Percentiles rank a stretch among this genome's conserved stretches.
Evolutionary conservation across 2,888 invertebrate species (phyloP).

Genomic region (Meliscaeva auricollis): DNA sequence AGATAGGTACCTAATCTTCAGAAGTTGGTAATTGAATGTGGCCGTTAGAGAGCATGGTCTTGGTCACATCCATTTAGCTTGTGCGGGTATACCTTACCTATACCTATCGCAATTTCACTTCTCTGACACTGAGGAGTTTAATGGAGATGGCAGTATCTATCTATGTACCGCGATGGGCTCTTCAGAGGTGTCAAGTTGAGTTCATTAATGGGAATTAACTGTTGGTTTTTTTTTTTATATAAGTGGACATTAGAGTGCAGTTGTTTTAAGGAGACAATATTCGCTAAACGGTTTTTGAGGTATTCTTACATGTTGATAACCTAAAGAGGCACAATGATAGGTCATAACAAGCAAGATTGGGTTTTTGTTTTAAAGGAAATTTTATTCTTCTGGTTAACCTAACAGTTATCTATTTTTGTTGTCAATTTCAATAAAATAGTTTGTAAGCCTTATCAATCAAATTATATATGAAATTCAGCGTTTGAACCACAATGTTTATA

Average conservation of each 20-base stretch:
- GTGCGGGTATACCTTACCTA: slow-evolving; percentile 14
- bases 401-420: no score
- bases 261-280: slow-evolving; percentile 16
- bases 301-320: not conserved
- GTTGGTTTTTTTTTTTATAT: slow-evolving; percentile 29
- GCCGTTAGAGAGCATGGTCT: slow-evolving; percentile 37
- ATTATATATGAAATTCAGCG: no score
- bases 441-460: no score
- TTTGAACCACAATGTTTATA: no score
- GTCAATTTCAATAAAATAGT: no score
- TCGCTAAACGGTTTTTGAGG: slow-evolving; percentile 4
- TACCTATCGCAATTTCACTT: slow-evolving; percentile 29
- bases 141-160: slow-evolving; percentile 52
- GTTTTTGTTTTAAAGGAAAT: not conserved
- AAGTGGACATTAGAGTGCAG: slow-evolving; percentile 7
- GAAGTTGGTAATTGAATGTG: slow-evolving; percentile 27
- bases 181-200: slow-evolving; percentile 66
- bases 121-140: slow-evolving; percentile 17
- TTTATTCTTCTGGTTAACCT: no score
- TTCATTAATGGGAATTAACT: slow-evolving; percentile 53
- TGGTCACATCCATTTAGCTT: slow-evolving; percentile 19
- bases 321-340: not conserved
- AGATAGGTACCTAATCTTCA: slow-evolving; percentile 30
- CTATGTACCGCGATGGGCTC: slow-evolving; percentile 31
- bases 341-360: not conserved